Percentiles rank a stretch among this genome's conserved stretches.
Evolutionary conservation across 1,140 invertebrate genomes (phyloP).

Genomic region (Galleria mellonella): DNA sequence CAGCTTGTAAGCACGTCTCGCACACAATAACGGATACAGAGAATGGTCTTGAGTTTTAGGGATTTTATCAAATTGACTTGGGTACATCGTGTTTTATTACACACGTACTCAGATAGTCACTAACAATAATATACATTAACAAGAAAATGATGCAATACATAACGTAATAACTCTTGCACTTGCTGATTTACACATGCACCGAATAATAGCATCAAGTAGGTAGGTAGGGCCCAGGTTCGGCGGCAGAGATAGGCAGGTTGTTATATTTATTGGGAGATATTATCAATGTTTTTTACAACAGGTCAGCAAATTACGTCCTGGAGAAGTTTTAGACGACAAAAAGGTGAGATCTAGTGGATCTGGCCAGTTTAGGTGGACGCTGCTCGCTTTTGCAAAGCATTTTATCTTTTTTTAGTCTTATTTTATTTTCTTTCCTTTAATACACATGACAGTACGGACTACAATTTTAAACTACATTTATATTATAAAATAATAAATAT

Average conservation of each 20-base stretch:
- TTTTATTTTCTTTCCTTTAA: slow-evolving; percentile 25
- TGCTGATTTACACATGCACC: slow-evolving; percentile 46
- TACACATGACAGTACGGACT: slow-evolving; percentile 19
- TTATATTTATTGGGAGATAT: slow-evolving; percentile 36
- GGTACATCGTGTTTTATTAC: no score
- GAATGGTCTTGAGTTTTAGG: slow-evolving; percentile 23
- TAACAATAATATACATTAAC: slow-evolving; percentile 52
- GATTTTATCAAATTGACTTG: slow-evolving; percentile 27
- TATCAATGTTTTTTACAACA: slow-evolving; percentile 70
- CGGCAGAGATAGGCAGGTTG: slow-evolving; percentile 48
- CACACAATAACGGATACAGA: slow-evolving; percentile 52
- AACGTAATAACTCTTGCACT: slow-evolving; percentile 63
- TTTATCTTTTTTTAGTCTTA: slow-evolving; percentile 48
- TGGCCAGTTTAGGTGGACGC: slow-evolving; percentile 66
- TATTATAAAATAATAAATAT: not conserved
- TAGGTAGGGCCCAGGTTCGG: slow-evolving; percentile 53
- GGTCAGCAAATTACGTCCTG: slow-evolving; percentile 88
- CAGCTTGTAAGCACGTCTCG: slow-evolving; percentile 65
- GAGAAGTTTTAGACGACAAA: slow-evolving; percentile 93
- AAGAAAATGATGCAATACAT: slow-evolving; percentile 44
- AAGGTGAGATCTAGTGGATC: slow-evolving; percentile 85
- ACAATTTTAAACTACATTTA: slow-evolving; percentile 5
- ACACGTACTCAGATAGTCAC: slow-evolving; percentile 39
- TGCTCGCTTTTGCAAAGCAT: slow-evolving; percentile 71
- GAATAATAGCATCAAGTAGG: slow-evolving; percentile 34